Evolutionary conservation across 1,140 invertebrate species (phyloP).

Genomic region (Macrobrachium rosenbergii): DNA sequence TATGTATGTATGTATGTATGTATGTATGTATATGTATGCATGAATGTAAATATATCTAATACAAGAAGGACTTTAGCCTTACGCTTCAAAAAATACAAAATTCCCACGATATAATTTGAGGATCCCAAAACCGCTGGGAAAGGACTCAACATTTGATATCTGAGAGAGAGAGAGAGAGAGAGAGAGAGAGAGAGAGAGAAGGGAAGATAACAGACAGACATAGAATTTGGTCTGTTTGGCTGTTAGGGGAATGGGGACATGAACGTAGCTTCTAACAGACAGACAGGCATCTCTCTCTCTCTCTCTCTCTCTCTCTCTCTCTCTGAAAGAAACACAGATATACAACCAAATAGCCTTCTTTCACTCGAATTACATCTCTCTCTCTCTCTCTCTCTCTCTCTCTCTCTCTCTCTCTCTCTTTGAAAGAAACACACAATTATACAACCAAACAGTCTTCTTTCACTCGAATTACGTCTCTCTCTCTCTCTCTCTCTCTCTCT

Average conservation of each 20-base stretch:
- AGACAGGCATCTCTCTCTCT: background rate
- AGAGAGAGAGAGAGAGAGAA: slow-evolving; percentile 23
- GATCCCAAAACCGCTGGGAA: background rate
- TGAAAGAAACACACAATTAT: no score
- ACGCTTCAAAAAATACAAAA: background rate
- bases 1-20: slow-evolving; percentile 11
- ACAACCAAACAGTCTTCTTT: background rate
- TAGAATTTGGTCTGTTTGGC: background rate
- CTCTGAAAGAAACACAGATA: background rate
- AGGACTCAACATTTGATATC: background rate
- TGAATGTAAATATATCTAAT: no score
- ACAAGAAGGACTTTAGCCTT: no score
- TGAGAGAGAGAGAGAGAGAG: slow-evolving; percentile 30
- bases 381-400: slow-evolving; percentile 6
- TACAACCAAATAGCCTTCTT: no score
- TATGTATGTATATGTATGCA: slow-evolving; percentile 12
- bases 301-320: background rate
- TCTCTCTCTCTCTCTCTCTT: background rate
- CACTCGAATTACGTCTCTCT: background rate
- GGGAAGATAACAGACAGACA: background rate
- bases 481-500: no score
- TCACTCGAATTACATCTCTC: background rate
- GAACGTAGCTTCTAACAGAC: background rate
- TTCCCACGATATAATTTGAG: background rate
- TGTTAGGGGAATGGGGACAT: background rate